Conservation (phyloP, 2,797 vertebrate genomes). For the Tragopan temminckii region DNA sequence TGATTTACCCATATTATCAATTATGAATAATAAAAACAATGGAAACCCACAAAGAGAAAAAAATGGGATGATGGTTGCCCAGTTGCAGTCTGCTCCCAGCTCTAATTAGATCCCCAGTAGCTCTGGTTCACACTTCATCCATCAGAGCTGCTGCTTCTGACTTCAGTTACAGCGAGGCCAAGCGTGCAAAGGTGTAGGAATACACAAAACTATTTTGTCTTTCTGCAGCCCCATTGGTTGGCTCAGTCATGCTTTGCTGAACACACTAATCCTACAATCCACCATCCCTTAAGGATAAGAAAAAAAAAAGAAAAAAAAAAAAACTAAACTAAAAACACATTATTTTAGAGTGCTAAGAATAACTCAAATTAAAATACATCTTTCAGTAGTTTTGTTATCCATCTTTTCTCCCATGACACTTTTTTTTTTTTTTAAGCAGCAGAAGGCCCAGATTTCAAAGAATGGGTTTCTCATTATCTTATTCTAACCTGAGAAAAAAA, state of each 20-base stretch:
- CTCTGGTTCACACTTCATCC: not conserved
- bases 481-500: constrained; percentile 34
- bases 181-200: not conserved
- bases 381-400: constrained; percentile 12
- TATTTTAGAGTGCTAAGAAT: constrained; percentile 14
- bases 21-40: constrained; percentile 29
- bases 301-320: not conserved
- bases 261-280: constrained; percentile 30
- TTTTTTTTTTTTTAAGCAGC: not conserved
- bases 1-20: constrained; percentile 16
- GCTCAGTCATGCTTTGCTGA: constrained; percentile 43
- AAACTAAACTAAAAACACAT: not conserved
- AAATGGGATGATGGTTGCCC: rapidly evolving
- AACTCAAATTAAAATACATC: constrained; percentile 28
- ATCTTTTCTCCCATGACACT: constrained; percentile 23
- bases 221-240: constrained; percentile 29
- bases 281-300: not conserved
- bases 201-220: constrained; percentile 53
- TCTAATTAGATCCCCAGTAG: constrained; percentile 1
- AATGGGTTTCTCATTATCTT: constrained; percentile 66
- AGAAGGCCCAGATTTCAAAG: constrained; percentile 68
- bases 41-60: not conserved
- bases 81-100: not conserved
- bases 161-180: not conserved
- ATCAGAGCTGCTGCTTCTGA: not conserved